A percentile compares a stretch with the other conserved stretches of the same genome.
Conservation (phyloP, 2,888 invertebrate genomes). For the Troilus luridus region DNA sequence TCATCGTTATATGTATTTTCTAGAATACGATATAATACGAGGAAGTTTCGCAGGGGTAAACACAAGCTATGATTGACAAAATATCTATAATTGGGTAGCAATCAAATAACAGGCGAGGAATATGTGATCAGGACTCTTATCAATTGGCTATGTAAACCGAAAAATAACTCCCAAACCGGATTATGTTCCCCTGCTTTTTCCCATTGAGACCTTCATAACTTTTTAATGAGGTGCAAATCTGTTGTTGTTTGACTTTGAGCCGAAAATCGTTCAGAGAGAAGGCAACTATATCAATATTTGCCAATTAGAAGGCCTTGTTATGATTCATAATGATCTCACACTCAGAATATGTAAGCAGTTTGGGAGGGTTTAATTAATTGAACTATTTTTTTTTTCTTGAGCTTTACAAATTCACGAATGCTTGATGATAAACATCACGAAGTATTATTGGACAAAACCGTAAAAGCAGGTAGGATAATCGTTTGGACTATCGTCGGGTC, state of each 20-base stretch:
- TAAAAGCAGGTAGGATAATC: no score
- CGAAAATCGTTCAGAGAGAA: conserved; percentile 4
- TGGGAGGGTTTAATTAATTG: no score
- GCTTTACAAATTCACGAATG: no score
- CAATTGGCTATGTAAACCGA: not conserved
- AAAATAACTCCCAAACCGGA: not conserved
- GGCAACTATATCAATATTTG: not conserved
- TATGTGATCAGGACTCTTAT: not conserved
- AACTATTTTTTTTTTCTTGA: no score
- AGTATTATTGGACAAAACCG: no score
- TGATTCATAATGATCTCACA: not conserved
- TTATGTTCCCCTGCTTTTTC: not conserved
- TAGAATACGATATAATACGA: no score
- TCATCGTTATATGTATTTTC: no score
- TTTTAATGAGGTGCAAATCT: conserved; percentile 35
- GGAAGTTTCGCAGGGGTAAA: no score
- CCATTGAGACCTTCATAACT: conserved; percentile 6
- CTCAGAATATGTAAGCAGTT: no score
- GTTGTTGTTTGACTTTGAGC: conserved; percentile 26
- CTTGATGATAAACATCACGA: no score
- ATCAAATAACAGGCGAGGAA: not conserved
- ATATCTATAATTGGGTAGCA: not conserved
- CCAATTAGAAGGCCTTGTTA: conserved; percentile 13
- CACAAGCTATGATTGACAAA: no score
- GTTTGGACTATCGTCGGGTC: no score